A percentile compares a stretch with the other conserved stretches of the same genome.
phyloP scores from a whole-genome alignment of 2,113 vertebrate genomes.

The Tetrao urogallus region DNA sequence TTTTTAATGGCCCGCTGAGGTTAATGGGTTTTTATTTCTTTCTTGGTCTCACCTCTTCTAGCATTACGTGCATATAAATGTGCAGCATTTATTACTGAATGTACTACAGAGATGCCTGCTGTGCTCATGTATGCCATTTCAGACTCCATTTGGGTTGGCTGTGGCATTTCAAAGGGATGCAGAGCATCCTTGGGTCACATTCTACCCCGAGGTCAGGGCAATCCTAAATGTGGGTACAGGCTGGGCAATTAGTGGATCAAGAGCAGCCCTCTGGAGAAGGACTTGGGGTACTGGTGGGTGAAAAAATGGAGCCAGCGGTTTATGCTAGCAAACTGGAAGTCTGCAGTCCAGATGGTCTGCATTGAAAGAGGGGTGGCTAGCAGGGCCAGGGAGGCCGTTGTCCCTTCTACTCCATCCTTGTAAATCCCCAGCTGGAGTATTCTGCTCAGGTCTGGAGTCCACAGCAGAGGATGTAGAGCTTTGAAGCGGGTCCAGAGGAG shows the following conservation, averaged over 20 bases:
- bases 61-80: too few species aligned
- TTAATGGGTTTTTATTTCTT: constrained; percentile 10
- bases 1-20: neutral
- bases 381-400: neutral
- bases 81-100: neutral
- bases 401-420: neutral
- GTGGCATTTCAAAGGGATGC: neutral
- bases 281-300: neutral
- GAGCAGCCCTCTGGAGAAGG: neutral
- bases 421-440: neutral
- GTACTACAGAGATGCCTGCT: neutral
- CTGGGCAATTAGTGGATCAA: neutral
- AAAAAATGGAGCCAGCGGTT: neutral
- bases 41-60: neutral
- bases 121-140: neutral
- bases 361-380: neutral
- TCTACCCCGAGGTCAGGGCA: neutral
- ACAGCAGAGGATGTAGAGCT: neutral
- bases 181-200: fast-evolving
- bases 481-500: neutral
- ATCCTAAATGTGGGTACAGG: neutral
- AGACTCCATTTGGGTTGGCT: neutral
- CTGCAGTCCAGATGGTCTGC: neutral
- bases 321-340: too few species aligned
- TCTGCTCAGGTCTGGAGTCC: neutral